Conservation (phyloP, 2,797 vertebrate species). For the Pristis pectinata region DNA sequence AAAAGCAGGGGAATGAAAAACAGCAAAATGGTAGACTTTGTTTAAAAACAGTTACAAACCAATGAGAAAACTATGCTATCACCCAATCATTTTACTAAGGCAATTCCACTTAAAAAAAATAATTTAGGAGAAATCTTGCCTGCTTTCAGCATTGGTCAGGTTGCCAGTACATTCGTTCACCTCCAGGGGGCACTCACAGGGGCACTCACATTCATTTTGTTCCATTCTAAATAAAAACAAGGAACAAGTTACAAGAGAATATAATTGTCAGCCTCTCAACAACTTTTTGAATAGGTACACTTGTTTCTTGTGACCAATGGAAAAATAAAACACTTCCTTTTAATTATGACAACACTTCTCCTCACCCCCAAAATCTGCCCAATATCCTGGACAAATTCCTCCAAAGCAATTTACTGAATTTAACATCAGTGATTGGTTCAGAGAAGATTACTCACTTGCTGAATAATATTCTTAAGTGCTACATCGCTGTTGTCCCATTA, state of each 20-base stretch:
- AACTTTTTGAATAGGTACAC: background rate
- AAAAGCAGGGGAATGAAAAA: background rate
- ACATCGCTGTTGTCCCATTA: too few relatives aligned
- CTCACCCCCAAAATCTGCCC: background rate
- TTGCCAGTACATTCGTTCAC: constrained; percentile 97
- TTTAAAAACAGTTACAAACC: background rate
- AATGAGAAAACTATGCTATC: background rate
- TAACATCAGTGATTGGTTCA: background rate
- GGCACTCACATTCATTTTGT: constrained; percentile 96
- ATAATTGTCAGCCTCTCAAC: background rate
- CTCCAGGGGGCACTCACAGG: constrained; percentile 97
- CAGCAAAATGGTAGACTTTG: background rate
- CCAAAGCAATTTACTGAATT: background rate
- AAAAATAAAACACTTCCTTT: background rate
- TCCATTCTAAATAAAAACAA: constrained; percentile 75
- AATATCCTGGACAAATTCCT: background rate
- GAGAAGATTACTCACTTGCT: background rate
- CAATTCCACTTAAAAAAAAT: background rate
- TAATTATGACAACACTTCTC: background rate
- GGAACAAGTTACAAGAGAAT: background rate
- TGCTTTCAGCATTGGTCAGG: constrained; percentile 90
- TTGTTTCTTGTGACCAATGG: background rate
- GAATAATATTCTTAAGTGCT: background rate
- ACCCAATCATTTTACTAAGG: background rate
- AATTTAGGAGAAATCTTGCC: constrained; percentile 57